Evolutionary conservation across 2,797 vertebrate species (phyloP).

Genomic region (Carcharodon carcharias): DNA sequence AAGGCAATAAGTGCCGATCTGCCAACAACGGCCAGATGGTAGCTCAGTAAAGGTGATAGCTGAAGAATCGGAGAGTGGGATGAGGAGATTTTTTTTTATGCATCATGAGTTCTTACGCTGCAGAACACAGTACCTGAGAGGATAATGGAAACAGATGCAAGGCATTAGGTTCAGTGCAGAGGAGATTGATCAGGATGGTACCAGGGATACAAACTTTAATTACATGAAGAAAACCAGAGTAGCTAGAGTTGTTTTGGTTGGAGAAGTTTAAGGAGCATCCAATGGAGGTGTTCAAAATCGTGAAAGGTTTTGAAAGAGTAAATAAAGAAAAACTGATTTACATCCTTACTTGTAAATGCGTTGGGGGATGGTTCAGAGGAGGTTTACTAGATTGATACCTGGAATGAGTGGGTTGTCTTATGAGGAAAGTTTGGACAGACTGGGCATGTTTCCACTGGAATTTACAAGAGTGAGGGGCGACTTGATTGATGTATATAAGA

Average conservation of each 20-base stretch:
- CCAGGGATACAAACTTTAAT: background rate
- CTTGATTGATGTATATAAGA: too few species aligned
- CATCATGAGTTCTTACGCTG: background rate
- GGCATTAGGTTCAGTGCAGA: background rate
- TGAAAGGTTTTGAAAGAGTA: background rate
- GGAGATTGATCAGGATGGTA: background rate
- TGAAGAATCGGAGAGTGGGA: background rate
- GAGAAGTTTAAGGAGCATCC: background rate
- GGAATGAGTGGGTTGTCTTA: too few species aligned
- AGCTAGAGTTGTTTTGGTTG: background rate
- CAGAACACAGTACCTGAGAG: background rate
- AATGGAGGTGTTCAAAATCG: background rate
- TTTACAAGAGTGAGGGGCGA: too few species aligned
- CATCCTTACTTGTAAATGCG: too few species aligned
- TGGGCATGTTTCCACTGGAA: too few species aligned
- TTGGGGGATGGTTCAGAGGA: too few species aligned
- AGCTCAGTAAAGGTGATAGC: too few species aligned
- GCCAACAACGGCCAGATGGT: background rate
- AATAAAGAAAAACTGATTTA: background rate
- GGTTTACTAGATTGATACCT: too few species aligned
- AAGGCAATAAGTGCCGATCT: background rate
- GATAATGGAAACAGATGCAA: background rate
- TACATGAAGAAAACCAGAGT: background rate
- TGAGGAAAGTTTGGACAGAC: too few species aligned
- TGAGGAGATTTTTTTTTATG: background rate